Evolutionary conservation across 2,113 vertebrate species (phyloP).

Genomic region (Apistogramma diplotaenia): DNA sequence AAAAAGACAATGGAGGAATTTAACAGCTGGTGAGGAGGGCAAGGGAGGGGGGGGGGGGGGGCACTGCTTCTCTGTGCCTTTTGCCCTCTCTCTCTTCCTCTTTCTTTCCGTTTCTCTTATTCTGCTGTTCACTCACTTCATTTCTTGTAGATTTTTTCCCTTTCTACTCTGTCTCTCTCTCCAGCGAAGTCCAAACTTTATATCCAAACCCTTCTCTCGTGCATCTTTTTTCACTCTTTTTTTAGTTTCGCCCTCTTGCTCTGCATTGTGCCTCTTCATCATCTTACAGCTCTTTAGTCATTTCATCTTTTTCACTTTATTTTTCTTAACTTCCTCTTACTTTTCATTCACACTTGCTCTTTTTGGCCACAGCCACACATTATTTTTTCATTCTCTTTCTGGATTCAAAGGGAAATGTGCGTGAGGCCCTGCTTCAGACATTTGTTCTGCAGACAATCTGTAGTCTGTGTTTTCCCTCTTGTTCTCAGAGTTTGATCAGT

Average conservation of each 20-base stretch:
- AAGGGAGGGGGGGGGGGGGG: constrained; percentile 15
- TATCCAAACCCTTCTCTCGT: background rate
- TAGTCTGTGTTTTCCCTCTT: background rate
- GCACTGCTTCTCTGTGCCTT: background rate
- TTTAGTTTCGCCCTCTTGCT: background rate
- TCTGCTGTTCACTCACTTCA: background rate
- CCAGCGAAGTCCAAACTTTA: background rate
- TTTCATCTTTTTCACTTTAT: background rate
- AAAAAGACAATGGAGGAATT: constrained; percentile 58
- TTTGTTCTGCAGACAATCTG: constrained; percentile 32
- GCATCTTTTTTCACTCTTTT: background rate
- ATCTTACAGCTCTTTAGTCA: background rate
- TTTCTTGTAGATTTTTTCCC: background rate
- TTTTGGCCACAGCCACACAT: constrained; percentile 14
- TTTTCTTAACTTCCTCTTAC: background rate
- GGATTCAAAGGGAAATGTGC: constrained; percentile 11
- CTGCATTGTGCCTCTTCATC: background rate
- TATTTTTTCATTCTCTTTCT: constrained; percentile 16
- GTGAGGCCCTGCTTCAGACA: background rate
- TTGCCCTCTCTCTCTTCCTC: background rate
- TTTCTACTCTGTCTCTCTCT: no score
- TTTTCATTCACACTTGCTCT: background rate
- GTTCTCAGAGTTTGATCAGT: background rate
- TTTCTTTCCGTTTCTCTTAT: background rate
- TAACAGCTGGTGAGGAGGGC: constrained; percentile 55